Percentiles rank a stretch among this genome's conserved stretches.
Conservation (phyloP, 2,113 vertebrate species). For the Eptesicus fuscus region DNA sequence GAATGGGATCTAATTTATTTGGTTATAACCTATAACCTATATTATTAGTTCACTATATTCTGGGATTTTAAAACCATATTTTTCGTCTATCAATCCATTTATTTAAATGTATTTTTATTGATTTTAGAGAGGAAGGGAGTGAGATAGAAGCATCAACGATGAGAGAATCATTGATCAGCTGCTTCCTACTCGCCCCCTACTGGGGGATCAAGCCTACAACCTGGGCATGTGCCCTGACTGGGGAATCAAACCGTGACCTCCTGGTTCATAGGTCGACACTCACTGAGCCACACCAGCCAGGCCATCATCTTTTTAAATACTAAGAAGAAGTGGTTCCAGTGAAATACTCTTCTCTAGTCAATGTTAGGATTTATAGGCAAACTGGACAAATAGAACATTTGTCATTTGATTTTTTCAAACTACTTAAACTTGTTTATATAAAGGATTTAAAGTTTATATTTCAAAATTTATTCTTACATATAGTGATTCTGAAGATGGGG, state of each 20-base stretch:
- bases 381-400: not conserved
- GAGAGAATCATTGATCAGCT: too few species aligned
- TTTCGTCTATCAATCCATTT: not conserved
- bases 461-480: conserved; percentile 52
- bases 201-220: too few species aligned
- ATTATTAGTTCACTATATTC: not conserved
- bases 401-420: not conserved
- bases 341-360: not conserved
- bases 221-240: too few species aligned
- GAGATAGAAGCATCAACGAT: too few species aligned
- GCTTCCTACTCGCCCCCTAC: too few species aligned
- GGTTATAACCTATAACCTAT: not conserved
- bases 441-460: conserved; percentile 19
- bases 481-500: conserved; percentile 78
- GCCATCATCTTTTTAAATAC: not conserved
- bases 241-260: too few species aligned
- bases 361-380: not conserved
- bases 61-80: not conserved
- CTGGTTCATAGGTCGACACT: too few species aligned
- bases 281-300: too few species aligned
- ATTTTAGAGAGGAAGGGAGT: too few species aligned
- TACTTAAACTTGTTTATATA: conserved; percentile 10
- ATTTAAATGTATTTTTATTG: too few species aligned
- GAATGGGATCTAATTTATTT: conserved; percentile 30
- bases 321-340: conserved; percentile 6